A percentile compares a stretch with the other conserved stretches of the same genome.
Conservation (phyloP, 2,113 vertebrate species). For the Rana temporaria region DNA sequence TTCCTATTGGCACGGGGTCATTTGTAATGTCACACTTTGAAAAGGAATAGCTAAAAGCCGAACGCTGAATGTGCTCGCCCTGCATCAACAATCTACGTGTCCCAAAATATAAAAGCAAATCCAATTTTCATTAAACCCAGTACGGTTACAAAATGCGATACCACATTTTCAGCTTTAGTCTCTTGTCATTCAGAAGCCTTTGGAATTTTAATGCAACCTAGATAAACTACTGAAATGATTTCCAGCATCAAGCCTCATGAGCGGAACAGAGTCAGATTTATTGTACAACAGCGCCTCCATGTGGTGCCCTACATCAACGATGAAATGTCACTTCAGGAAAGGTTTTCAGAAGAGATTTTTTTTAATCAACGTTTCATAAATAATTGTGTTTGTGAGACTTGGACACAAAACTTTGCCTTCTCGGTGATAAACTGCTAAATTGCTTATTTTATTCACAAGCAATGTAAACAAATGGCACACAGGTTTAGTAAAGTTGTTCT, state of each 20-base stretch:
- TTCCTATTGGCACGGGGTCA: neutral
- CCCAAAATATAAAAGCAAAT: slow-evolving; percentile 49
- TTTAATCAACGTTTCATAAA: neutral
- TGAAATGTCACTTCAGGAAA: neutral
- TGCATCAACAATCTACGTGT: slow-evolving; percentile 20
- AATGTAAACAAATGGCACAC: no score
- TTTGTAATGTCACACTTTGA: neutral
- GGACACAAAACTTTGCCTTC: no score
- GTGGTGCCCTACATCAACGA: neutral
- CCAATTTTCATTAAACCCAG: slow-evolving; percentile 37
- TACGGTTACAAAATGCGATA: slow-evolving; percentile 40
- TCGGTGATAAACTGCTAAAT: no score
- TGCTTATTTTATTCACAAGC: no score
- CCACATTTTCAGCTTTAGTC: slow-evolving; percentile 36
- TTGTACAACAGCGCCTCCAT: slow-evolving; percentile 36
- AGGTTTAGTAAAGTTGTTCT: no score
- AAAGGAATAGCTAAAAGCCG: neutral
- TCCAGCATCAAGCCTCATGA: neutral
- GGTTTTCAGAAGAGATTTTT: neutral
- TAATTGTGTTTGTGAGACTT: no score
- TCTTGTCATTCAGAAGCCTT: slow-evolving; percentile 50
- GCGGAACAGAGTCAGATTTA: neutral
- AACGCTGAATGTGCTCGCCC: slow-evolving; percentile 5
- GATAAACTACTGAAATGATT: slow-evolving; percentile 28
- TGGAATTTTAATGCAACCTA: slow-evolving; percentile 46